These are phyloP conservation scores for Chrysolina haemoptera DNA, from an alignment of 2,888 invertebrate genomes.

Conservation along the genomic window DNA sequence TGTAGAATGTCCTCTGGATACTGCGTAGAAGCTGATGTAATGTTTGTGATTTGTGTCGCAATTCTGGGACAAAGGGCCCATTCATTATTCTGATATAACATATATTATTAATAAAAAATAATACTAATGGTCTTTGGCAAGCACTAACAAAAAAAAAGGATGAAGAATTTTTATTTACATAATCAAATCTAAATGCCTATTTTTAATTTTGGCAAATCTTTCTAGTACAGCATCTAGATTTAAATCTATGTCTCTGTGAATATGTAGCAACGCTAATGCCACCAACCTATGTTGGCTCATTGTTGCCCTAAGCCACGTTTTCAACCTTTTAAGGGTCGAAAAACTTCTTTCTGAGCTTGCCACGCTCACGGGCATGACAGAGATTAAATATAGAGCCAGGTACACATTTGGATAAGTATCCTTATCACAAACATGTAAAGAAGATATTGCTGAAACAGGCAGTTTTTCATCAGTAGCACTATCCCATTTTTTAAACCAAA, in stretches of 20 bases:
- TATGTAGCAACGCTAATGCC: conserved; percentile 22
- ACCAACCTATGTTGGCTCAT: conserved; percentile 15
- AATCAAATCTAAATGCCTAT: conserved; percentile 5
- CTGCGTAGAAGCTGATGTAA: too few relatives aligned
- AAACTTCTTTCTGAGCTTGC: conserved; percentile 22
- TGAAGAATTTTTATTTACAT: too few relatives aligned
- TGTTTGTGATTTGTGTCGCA: too few relatives aligned
- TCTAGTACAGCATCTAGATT: conserved; percentile 8
- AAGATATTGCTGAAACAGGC: conserved; percentile 13
- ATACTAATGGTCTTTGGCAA: conserved; percentile 9
- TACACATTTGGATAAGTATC: conserved; percentile 20
- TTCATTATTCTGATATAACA: too few relatives aligned
- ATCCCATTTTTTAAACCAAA: conserved; percentile 18
- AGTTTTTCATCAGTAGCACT: conserved; percentile 5
- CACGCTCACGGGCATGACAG: conserved; percentile 19
- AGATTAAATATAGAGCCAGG: conserved; percentile 5
- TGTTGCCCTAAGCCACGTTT: background rate
- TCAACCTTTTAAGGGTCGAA: background rate
- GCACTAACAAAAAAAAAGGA: background rate
- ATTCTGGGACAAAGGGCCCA: too few relatives aligned
- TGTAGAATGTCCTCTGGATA: too few relatives aligned
- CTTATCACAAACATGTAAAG: conserved; percentile 13
- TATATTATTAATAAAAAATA: conserved; percentile 6
- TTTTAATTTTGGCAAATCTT: conserved; percentile 13
- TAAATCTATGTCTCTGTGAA: conserved; percentile 16